phyloP scores from a whole-genome alignment of 2,113 vertebrate species.

The Hymenochirus boettgeri region DNA sequence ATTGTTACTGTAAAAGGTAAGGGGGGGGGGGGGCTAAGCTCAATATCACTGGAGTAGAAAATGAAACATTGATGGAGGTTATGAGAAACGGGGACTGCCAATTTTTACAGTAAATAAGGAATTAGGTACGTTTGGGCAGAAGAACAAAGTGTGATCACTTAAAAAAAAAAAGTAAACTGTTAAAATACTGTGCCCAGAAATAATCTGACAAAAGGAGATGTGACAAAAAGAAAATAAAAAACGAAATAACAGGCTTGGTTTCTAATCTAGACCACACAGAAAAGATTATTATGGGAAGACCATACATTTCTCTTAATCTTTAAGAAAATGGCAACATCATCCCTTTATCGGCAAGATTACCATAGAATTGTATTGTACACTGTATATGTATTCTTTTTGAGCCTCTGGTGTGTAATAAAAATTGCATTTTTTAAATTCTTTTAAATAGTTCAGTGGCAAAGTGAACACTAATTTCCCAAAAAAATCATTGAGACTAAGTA shows the following conservation, averaged over 20 bases:
- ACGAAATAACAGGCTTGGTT: not conserved
- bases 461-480: conserved; percentile 6
- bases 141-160: conserved; percentile 16
- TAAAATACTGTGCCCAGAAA: conserved; percentile 32
- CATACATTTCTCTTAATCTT: conserved; percentile 9
- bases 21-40: too few species aligned
- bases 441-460: not conserved
- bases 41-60: too few species aligned
- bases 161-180: conserved; percentile 36
- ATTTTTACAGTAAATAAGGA: too few species aligned
- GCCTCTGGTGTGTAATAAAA: conserved; percentile 27
- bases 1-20: too few species aligned
- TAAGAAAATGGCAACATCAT: conserved; percentile 1
- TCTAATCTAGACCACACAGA: conserved; percentile 15
- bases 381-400: conserved; percentile 11
- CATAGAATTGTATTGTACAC: conserved; percentile 32
- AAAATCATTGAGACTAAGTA: too few species aligned
- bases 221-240: conserved; percentile 7
- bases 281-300: conserved; percentile 20
- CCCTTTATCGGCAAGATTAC: conserved; percentile 4
- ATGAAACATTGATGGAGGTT: too few species aligned
- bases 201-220: not conserved
- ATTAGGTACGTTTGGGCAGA: not conserved
- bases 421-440: conserved; percentile 3
- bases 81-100: too few species aligned